Evolutionary conservation across 37 sponge, comb jelly and placozoan genomes (phyloP), one percentile per base, ranked within the genome.

Genomic region (Theonella swinhoei): DNA sequence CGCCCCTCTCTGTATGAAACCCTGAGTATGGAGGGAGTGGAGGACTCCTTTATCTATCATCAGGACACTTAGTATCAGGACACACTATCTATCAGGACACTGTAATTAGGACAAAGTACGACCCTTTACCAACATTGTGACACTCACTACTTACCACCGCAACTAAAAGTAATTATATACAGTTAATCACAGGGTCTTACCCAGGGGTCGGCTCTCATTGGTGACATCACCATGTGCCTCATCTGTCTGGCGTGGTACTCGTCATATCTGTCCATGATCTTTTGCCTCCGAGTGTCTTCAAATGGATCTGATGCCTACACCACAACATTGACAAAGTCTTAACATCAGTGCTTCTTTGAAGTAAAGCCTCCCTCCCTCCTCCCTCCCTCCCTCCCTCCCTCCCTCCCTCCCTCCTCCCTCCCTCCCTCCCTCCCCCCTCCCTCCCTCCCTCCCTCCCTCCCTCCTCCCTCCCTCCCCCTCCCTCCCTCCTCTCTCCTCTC

Each of bases 171-270:
- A n/a, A n/a, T n/a, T n/a, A n/a, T n/a, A n/a, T n/a, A n/a, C n/a
- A n/a, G n/a, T n/a, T n/a, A n/a, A n/a, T n/a, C n/a, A n/a, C n/a
- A n/a, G n/a, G n/a, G n/a, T n/a, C n/a, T n/a, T n/a, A n/a, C n/a
- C n/a, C n/a, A n/a, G 2, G 95, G 93, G 41, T 97, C 98, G 0
- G 41, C 59, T n/a, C 98, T 72, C 7, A 78, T 80, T 60, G 98
- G 98, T 0, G 98, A 92, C 35, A 88, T 88, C n/a, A 89, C 43
- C 77, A 90, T 64, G 66, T 87, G 83, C 65, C 80, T 65, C 42
- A 39, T 42, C 77, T 86, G 83, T 28, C 95, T 62, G 68, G 76
- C 34, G 73, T 94, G 98, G 72, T 97, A 97, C 37, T 97, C 98
- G 64, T 94, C 91, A 36, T 86, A 83, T 3, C 95, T 81, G 22